A percentile compares a stretch with the other conserved stretches of the same genome.
Conservation (phyloP, 2,113 vertebrate species). For the Arenaria interpres region DNA sequence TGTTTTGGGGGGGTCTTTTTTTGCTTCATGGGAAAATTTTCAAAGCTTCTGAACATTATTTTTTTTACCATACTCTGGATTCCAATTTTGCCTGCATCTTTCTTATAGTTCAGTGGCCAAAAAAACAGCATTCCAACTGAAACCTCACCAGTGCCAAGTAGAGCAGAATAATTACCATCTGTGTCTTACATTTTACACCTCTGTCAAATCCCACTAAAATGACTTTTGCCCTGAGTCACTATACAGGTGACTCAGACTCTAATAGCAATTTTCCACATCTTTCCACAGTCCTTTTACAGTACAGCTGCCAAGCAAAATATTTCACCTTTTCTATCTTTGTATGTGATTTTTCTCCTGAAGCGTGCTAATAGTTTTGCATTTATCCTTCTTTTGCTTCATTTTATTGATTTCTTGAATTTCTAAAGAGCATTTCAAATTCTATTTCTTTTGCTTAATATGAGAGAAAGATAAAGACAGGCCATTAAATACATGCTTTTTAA, state of each 20-base stretch:
- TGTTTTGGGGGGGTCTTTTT: background rate
- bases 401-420: background rate
- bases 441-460: background rate
- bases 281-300: background rate
- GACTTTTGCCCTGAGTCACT: background rate
- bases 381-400: background rate
- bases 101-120: slow-evolving; percentile 5
- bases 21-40: background rate
- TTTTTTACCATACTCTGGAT: background rate
- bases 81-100: background rate
- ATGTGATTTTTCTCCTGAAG: background rate
- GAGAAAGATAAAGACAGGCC: background rate
- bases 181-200: slow-evolving; percentile 36
- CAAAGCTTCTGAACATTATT: background rate
- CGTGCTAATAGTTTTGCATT: background rate
- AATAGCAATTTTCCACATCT: background rate
- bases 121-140: background rate
- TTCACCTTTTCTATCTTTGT: background rate
- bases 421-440: background rate
- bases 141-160: slow-evolving; percentile 34
- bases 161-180: slow-evolving; percentile 60
- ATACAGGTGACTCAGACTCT: background rate
- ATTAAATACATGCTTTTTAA: background rate
- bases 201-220: slow-evolving; percentile 6
- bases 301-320: background rate